phyloP scores from a whole-genome alignment of 2,113 vertebrate species.

The Bos indicus region DNA sequence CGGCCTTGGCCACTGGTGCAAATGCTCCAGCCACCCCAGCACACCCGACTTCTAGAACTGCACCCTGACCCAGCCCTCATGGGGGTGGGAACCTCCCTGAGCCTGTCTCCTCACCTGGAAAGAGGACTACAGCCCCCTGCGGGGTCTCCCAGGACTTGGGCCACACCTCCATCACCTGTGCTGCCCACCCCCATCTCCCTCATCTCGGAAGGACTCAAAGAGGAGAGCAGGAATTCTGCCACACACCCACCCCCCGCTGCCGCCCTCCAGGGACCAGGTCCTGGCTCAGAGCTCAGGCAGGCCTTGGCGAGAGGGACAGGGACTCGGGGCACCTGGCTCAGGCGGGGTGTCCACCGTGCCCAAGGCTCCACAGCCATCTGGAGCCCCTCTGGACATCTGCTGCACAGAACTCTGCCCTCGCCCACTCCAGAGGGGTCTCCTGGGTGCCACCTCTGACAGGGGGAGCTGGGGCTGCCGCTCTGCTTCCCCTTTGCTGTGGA shows the following conservation, averaged over 20 bases:
- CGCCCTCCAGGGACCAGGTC: neutral
- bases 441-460: no score
- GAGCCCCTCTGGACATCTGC: neutral
- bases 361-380: accelerated
- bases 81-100: neutral
- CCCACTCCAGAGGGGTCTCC: neutral
- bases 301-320: neutral
- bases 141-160: accelerated
- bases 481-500: neutral
- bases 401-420: neutral
- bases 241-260: accelerated
- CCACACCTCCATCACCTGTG: accelerated
- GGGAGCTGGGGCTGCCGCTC: neutral
- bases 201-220: neutral
- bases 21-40: accelerated
- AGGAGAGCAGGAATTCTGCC: neutral
- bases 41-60: accelerated
- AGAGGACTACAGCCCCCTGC: no score
- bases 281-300: neutral
- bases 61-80: neutral
- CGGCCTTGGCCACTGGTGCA: no score
- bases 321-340: no score
- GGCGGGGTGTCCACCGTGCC: accelerated
- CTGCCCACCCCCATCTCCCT: neutral
- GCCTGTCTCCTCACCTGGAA: neutral